Conservation (phyloP, 2,888 invertebrate genomes). For the Ceratothoa steindachneri region DNA sequence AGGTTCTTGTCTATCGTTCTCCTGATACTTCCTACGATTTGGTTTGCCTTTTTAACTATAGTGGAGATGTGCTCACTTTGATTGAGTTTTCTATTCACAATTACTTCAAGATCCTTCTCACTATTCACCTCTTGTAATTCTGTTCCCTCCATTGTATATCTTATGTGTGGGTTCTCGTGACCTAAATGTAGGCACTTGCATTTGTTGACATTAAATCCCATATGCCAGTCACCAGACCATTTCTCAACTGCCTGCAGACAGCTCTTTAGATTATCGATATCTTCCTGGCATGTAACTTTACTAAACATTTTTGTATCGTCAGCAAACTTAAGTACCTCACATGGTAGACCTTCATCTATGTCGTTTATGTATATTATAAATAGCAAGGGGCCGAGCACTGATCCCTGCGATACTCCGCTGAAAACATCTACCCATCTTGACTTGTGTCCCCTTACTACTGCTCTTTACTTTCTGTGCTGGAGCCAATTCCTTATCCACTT, state of each 20-base stretch:
- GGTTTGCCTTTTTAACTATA: conserved; percentile 4
- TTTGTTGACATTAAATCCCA: conserved; percentile 5
- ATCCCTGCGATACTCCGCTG: conserved; percentile 15
- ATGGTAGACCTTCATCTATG: not conserved
- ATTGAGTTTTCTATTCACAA: not conserved
- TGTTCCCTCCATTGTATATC: not conserved
- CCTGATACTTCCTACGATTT: conserved; percentile 8
- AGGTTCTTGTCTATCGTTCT: conserved; percentile 6
- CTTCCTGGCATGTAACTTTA: not conserved
- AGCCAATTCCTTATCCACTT: conserved; percentile 11
- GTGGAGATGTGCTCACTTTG: not conserved
- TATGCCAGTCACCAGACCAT: conserved; percentile 10
- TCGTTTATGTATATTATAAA: not conserved
- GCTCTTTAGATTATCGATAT: not conserved
- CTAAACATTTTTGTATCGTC: conserved; percentile 11
- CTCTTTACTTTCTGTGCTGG: not conserved
- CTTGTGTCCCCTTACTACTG: conserved; percentile 3
- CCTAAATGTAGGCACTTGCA: conserved; percentile 5
- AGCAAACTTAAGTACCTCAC: conserved; percentile 11
- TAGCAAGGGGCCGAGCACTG: conserved; percentile 9
- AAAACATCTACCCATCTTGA: conserved; percentile 5
- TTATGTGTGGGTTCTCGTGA: not conserved
- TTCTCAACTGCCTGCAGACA: not conserved
- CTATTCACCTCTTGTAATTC: not conserved
- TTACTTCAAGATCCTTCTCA: conserved; percentile 1